Evolutionary conservation across 2,888 invertebrate species (phyloP), one percentile per base, ranked within the genome.

Genomic region (Campoplex nolae): DNA sequence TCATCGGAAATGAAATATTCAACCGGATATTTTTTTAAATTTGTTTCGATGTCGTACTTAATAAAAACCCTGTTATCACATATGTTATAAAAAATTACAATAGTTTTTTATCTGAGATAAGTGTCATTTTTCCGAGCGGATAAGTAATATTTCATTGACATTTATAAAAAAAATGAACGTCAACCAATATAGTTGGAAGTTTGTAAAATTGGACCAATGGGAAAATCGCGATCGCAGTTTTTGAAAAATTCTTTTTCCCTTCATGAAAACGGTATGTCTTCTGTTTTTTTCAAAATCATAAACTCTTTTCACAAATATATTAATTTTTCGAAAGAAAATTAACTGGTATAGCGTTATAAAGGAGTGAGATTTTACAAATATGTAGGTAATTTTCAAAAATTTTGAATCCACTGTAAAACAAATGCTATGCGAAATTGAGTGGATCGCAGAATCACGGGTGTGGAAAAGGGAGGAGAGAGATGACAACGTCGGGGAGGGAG

Each of bases 401-500:
- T 1, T 45, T 45, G 11, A 45, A 11, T 45, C 1, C 45, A 11
- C 45, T 45, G 11, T 11, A 45, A 45, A 45, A 45, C 11, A 11
- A 23, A 23, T 23, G 23, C 0, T 23, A 23, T 23, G 13, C 11
- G 45, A 45, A 45, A 11, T 45, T 51, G 48, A 7, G 48, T 2
- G 32, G 38, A n/a, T 32, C 38, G 71, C 9, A 9, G 32, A 38
- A 38, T 38, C 38, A 38, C 38, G 18, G n/a, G 3, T 3, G 67
- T 42, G 18, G 0, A 9, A 13, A 38, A 28, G 45, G 18, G 54
- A 8, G 32, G 38, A 65, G 56, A 76, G 56, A 76, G 67, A 45
- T 56, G 23, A 76, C 62, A 38, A 70, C 58, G 51, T 32, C 56
- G 73, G 7, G 38, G 7, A 71, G 7, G 38, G 7, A 71, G 62